A percentile compares a stretch with the other conserved stretches of the same genome.
Evolutionary conservation across 2,797 vertebrate genomes (phyloP).

Genomic region (Ctenopoma kingsleyae): DNA sequence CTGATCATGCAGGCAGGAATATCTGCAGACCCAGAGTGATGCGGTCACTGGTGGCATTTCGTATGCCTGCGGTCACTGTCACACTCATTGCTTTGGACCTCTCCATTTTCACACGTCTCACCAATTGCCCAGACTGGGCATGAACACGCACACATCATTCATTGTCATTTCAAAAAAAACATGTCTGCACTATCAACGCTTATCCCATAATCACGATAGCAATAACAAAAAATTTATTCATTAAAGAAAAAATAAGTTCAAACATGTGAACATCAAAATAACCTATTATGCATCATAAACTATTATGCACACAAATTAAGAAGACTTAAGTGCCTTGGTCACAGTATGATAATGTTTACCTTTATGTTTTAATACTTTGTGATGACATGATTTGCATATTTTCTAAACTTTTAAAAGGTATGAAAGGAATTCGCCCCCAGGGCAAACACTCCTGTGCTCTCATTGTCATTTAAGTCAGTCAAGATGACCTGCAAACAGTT

Average conservation of each 20-base stretch:
- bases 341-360: neutral
- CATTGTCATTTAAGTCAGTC: conserved; percentile 31
- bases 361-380: neutral
- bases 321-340: neutral
- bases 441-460: conserved; percentile 37
- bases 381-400: conserved; percentile 44
- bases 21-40: conserved; percentile 57
- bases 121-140: conserved; percentile 42
- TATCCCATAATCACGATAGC: neutral
- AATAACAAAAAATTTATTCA: too few relatives aligned
- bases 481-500: neutral
- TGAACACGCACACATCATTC: conserved; percentile 18
- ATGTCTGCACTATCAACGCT: neutral
- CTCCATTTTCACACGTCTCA: conserved; percentile 68
- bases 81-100: conserved; percentile 36
- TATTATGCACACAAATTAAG: neutral
- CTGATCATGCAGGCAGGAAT: conserved; percentile 76
- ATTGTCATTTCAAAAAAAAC: conserved; percentile 3
- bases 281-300: neutral
- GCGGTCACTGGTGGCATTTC: conserved; percentile 68
- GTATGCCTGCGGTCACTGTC: conserved; percentile 37
- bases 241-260: neutral
- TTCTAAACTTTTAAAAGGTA: conserved; percentile 28
- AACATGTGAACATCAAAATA: neutral
- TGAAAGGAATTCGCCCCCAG: conserved; percentile 55